Evolutionary conservation across 2,797 vertebrate genomes (phyloP), one percentile per base, ranked within the genome.

Genomic region (Sebastes hubbsi): DNA sequence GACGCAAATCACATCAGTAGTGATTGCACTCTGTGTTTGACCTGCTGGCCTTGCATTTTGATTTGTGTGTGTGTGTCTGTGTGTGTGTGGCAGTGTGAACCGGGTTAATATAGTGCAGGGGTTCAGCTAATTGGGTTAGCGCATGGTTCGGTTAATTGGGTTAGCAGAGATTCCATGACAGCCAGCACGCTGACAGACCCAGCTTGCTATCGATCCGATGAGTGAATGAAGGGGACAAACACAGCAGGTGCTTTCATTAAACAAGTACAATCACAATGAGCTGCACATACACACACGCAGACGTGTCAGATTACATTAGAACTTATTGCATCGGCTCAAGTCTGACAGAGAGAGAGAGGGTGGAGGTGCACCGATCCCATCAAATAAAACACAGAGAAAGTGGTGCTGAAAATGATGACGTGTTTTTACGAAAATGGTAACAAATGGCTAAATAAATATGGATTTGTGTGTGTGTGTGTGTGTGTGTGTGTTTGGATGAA

Each of bases 121-220:
- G 69, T 27, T 71, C 75, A 79, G 77, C 77, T 93, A 88, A 92
- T 89, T 87, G 73, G 78, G 78, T 92, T 87, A 86, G 72, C 8
- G 30, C 72, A 81, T 5, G 7, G 64, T 72, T 81, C 65, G 46
- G 68, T 82, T 92, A 93, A 94, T 90, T 91, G 78, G 78, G 87
- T 91, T 93, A 90, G 82, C 72, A 84, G 72, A 83, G 87, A 93
- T 88, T 87, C 74, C 68, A 66, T 84, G 85, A 87, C 85, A 89
- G 85, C 75, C 8, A 64, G 59, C 77, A 82, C 4, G 73, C 81
- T 81, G 85, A 88, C 78, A 88, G 77, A 85, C 38, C 62, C 78
- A 65, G 86, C 84, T 83, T 68, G 64, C 71, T 79, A 90, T 92
- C 18, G 86, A 93, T 94, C 86, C 70, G 71, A 87, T 25, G 69